Conservation (phyloP, 1,140 invertebrate genomes). For the Panagrolaimus sp. region DNA sequence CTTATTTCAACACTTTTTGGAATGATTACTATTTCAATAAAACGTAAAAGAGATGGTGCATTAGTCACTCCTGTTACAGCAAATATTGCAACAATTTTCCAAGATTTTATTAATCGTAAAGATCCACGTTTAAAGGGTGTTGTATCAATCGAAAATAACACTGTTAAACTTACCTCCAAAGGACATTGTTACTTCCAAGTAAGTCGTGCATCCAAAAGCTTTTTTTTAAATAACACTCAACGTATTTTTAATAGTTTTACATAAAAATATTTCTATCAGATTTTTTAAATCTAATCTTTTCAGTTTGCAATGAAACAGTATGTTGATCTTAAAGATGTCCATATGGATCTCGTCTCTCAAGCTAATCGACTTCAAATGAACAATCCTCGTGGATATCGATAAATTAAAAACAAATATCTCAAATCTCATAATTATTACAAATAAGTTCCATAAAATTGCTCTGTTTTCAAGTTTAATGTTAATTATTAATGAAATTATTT, state of each 20-base stretch:
- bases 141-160: slow-evolving; percentile 40
- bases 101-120: slow-evolving; percentile 25
- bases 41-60: slow-evolving; percentile 47
- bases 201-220: no score
- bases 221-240: no score
- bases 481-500: no score
- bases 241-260: no score
- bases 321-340: slow-evolving; percentile 46
- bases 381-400: neutral
- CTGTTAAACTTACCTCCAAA: slow-evolving; percentile 44
- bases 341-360: slow-evolving; percentile 2
- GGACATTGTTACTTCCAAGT: slow-evolving; percentile 56
- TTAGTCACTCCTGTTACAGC: slow-evolving; percentile 51
- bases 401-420: no score
- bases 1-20: slow-evolving; percentile 59
- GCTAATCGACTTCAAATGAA: slow-evolving; percentile 6
- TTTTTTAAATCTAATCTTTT: slow-evolving; percentile 17
- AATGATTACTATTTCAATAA: slow-evolving; percentile 58
- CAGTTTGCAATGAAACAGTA: slow-evolving; percentile 54
- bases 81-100: slow-evolving; percentile 46
- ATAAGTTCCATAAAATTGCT: no score
- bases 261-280: no score
- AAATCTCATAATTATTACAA: no score
- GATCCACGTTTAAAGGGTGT: slow-evolving; percentile 41
- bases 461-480: no score